phyloP scores from a whole-genome alignment of 2,797 vertebrate species.

The Nannoperca australis region DNA sequence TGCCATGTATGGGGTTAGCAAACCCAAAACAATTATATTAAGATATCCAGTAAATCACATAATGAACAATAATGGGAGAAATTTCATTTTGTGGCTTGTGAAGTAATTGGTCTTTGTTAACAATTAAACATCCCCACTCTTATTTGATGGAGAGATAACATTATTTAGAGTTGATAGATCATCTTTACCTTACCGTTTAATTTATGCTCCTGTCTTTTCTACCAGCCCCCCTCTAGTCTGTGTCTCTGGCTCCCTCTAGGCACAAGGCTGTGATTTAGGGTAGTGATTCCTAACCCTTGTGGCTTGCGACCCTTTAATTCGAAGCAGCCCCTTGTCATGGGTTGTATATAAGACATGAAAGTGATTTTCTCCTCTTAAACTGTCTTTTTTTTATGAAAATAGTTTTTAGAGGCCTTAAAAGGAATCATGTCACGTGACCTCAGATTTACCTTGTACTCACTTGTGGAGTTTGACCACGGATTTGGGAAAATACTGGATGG shows the following conservation, averaged over 20 bases:
- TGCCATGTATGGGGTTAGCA: conserved; percentile 21
- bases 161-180: conserved; percentile 21
- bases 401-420: not conserved
- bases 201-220: not conserved
- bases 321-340: not conserved
- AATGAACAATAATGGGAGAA: conserved; percentile 15
- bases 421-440: not conserved
- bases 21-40: conserved; percentile 51
- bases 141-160: conserved; percentile 9
- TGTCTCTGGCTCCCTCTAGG: conserved; percentile 58
- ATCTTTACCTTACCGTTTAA: conserved; percentile 15
- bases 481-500: not conserved
- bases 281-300: conserved; percentile 5
- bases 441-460: not conserved
- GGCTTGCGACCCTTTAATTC: not conserved
- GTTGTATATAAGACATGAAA: not conserved
- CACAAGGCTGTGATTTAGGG: not conserved
- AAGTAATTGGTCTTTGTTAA: conserved; percentile 20
- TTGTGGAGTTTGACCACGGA: not conserved
- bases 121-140: not conserved
- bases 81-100: conserved; percentile 13
- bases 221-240: not conserved
- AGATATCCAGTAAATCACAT: conserved; percentile 31
- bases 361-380: not conserved
- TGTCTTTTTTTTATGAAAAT: too few species aligned